Conservation (phyloP, 2,113 vertebrate species). For the Pipa parva region DNA sequence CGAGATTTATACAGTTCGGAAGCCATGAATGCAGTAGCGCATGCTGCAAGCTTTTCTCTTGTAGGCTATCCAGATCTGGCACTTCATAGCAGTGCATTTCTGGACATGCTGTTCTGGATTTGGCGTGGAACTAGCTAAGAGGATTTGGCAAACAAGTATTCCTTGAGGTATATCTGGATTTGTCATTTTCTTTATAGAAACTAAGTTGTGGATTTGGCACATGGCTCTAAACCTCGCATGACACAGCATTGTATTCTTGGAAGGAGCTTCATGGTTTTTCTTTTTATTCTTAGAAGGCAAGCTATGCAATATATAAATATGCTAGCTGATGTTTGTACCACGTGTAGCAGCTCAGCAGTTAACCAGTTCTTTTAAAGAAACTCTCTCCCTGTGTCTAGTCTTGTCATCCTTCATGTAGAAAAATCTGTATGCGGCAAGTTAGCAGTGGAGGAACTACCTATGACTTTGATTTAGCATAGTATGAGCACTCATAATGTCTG, state of each 20-base stretch:
- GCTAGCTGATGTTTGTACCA: neutral
- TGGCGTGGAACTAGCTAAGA: neutral
- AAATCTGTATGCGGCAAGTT: neutral
- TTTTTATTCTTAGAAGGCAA: neutral
- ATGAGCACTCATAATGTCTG: neutral
- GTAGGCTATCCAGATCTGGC: constrained; percentile 3
- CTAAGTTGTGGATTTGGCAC: constrained; percentile 20
- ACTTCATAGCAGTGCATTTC: neutral
- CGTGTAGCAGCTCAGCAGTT: neutral
- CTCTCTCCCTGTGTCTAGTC: neutral
- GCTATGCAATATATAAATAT: neutral
- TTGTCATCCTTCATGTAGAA: neutral
- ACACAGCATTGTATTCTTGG: constrained; percentile 22
- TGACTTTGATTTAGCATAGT: neutral
- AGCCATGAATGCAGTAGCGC: neutral
- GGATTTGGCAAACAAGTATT: constrained; percentile 21
- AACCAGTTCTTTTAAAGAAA: neutral
- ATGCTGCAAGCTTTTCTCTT: neutral
- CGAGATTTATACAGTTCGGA: neutral
- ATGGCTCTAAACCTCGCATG: neutral
- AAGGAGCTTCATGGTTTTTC: neutral
- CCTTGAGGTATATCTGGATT: constrained; percentile 19
- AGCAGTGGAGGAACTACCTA: neutral
- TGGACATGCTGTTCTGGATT: neutral
- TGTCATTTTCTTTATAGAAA: constrained; percentile 13